phyloP scores from a whole-genome alignment of 2,113 vertebrate genomes.

The Otis tarda region DNA sequence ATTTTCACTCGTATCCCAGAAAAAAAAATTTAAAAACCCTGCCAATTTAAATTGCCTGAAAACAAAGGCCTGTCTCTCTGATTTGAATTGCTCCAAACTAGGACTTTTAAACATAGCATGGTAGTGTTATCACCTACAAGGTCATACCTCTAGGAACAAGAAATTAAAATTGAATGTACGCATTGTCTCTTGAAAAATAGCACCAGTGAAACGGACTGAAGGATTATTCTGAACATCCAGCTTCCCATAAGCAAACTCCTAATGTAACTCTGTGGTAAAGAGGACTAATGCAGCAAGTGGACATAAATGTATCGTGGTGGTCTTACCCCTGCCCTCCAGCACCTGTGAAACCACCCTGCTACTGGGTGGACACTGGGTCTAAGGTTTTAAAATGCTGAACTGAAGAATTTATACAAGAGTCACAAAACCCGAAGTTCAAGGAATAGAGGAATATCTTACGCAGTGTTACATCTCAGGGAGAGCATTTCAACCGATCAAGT shows the following conservation, averaged over 20 bases:
- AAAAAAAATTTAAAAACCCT: background rate
- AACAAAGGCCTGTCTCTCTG: background rate
- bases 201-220: background rate
- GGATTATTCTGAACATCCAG: background rate
- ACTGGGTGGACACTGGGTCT: background rate
- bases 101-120: background rate
- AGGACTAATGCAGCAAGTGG: background rate
- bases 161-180: background rate
- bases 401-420: background rate
- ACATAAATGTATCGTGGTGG: background rate
- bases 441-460: background rate
- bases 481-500: accelerated
- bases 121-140: background rate
- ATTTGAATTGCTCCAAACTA: background rate
- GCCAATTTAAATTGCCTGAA: background rate
- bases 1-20: background rate
- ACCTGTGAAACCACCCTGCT: background rate
- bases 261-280: background rate
- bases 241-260: background rate
- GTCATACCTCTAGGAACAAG: background rate
- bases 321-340: background rate
- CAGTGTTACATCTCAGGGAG: background rate
- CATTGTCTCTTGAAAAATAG: background rate
- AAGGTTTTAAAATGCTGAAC: background rate
- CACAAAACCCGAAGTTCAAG: background rate